phyloP scores from a whole-genome alignment of 2,888 invertebrate species.

The Drosophila demipolita region DNA sequence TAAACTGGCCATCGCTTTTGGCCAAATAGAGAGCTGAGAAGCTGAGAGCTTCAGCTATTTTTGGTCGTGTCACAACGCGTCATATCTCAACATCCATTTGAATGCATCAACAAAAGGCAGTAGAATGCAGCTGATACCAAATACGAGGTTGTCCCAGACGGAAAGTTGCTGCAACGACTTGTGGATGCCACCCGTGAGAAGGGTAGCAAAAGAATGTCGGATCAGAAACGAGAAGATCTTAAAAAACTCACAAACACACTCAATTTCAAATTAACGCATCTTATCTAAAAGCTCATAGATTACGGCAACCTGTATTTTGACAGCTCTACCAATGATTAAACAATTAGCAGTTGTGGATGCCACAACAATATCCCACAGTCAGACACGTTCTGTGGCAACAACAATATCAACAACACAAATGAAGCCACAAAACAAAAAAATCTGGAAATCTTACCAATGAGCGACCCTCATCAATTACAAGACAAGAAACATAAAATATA shows the following conservation, averaged over 20 bases:
- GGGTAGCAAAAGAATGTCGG: conserved; percentile 25
- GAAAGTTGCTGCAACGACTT: conserved; percentile 8
- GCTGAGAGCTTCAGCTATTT: conserved; percentile 5
- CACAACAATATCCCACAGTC: conserved; percentile 18
- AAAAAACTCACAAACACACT: conserved; percentile 6
- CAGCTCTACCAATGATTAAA: conserved; percentile 69
- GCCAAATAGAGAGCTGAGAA: conserved; percentile 14
- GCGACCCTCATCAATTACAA: conserved; percentile 70
- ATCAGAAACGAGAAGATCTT: conserved; percentile 32
- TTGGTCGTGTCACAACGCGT: conserved; percentile 15
- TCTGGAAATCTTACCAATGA: conserved; percentile 43
- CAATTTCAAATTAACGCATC: conserved; percentile 66
- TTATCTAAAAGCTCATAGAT: conserved; percentile 76
- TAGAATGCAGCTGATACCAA: conserved; percentile 37
- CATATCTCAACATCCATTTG: conserved; percentile 25
- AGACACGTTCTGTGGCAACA: conserved; percentile 57
- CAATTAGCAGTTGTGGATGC: conserved; percentile 63
- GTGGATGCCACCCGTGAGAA: conserved; percentile 66
- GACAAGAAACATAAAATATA: conserved; percentile 68
- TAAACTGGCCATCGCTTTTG: conserved; percentile 3
- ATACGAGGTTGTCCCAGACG: conserved; percentile 8
- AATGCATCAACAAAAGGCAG: conserved; percentile 12
- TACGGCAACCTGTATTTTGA: conserved; percentile 68
- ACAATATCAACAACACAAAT: conserved; percentile 9
- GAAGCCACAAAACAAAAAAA: conserved; percentile 45